Base-by-base conservation (phyloP, 2,888 invertebrate species). In the Asteroscopus sphinx region DNA sequence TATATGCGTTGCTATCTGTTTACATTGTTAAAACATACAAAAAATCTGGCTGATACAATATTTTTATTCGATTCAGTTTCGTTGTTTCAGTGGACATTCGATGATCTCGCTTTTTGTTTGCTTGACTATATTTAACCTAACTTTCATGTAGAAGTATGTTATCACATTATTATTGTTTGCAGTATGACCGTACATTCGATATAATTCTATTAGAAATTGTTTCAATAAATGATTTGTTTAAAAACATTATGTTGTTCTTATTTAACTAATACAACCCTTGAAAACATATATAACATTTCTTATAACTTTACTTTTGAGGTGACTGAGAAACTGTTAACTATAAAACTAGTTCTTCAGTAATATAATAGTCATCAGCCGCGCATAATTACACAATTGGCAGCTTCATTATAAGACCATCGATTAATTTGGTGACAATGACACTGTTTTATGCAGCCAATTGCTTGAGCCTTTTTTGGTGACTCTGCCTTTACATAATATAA, bases 361-460 rank as follows among this genome's bases (percentile, higher is more conserved):
- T 5, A 45, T 17, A 47, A 47, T 45, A 48, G 32, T 53, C 25
- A 2, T 9, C 0, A 16, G 2, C 9, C 67, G 60, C 60, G 49
- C 55, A 61, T 65, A 37, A 17, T 25, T 0, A 33, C 15, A 49
- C 45, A 54, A 66, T 44, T n/a, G n/a, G 36, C 16, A 15, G 15
- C 9, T 21, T 21, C 32, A 21, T 21, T 33, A 36, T 53, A 12
- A 13, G 21, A 3, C 5, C n/a, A 16, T 52, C 17, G 30, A 56
- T 61, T 32, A 39, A 36, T 51, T 56, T 32, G 15, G 30, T 33
- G 21, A 62, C 25, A 56, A 68, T 40, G 28, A 42, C 16, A 26
- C 26, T 25, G 9, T 36, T 13, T 39, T 4, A 71, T 62, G 48
- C 52, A 58, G 68, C 63, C 48, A 21, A 71, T 49, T 54, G 40